phyloP scores from a whole-genome alignment of 2,888 invertebrate species.

The Therioaphis trifolii region DNA sequence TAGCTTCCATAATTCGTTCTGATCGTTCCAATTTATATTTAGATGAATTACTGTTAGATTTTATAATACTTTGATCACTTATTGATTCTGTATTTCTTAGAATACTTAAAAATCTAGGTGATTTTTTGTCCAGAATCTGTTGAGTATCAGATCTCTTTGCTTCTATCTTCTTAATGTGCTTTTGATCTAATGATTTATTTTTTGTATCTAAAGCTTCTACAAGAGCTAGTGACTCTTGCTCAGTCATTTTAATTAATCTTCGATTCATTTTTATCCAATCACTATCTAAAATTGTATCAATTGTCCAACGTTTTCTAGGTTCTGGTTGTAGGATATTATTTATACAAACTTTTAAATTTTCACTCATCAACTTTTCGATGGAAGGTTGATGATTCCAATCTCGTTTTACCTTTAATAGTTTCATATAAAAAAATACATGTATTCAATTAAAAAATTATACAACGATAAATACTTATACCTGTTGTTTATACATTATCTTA shows the following conservation, averaged over 20 bases:
- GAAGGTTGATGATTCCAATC: slow-evolving; percentile 78
- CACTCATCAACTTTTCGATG: slow-evolving; percentile 73
- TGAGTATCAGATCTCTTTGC: slow-evolving; percentile 32
- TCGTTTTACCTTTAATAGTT: slow-evolving; percentile 36
- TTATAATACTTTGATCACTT: not conserved
- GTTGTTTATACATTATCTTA: slow-evolving; percentile 77
- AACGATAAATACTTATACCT: slow-evolving; percentile 71
- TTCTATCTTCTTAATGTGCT: slow-evolving; percentile 38
- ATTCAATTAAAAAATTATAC: not conserved
- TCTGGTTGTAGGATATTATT: slow-evolving; percentile 43
- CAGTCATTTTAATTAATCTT: slow-evolving; percentile 30
- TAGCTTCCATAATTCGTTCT: not conserved
- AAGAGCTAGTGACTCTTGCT: slow-evolving; percentile 44
- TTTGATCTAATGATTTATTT: not conserved
- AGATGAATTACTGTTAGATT: not conserved
- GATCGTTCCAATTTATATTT: not conserved
- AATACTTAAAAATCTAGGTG: slow-evolving; percentile 27
- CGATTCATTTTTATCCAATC: slow-evolving; percentile 58
- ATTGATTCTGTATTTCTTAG: slow-evolving; percentile 8
- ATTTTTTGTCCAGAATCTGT: slow-evolving; percentile 10
- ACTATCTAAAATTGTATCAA: slow-evolving; percentile 35
- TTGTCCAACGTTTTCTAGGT: slow-evolving; percentile 39
- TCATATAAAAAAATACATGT: not conserved
- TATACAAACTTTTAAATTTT: slow-evolving; percentile 64
- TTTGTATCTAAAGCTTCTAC: not conserved